phyloP scores from a whole-genome alignment of 2,888 invertebrate species.

The Steinernema scapterisci region DNA sequence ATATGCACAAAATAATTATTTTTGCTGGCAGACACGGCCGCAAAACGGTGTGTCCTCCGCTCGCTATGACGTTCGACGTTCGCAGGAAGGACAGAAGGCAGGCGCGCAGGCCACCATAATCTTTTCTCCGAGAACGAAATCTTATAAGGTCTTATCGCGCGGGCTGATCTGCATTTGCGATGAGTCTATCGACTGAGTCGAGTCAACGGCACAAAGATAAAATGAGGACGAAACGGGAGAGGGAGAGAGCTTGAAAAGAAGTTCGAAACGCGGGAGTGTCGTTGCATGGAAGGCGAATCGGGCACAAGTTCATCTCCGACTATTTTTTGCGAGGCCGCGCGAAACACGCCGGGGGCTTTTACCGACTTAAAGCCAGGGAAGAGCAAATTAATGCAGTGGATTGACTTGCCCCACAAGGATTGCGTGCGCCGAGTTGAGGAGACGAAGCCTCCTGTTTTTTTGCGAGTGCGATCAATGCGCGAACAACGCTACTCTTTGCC shows the following conservation, averaged over 20 bases:
- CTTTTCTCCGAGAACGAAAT: neutral
- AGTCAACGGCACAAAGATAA: neutral
- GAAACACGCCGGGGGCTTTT: neutral
- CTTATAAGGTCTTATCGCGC: slow-evolving; percentile 2
- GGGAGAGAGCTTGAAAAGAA: neutral
- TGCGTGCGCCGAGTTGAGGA: neutral
- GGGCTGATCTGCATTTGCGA: neutral
- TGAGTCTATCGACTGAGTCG: neutral
- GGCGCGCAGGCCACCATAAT: neutral
- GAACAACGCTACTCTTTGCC: neutral
- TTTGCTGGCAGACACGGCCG: neutral
- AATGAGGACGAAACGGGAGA: neutral
- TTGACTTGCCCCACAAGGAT: neutral
- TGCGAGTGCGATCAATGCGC: slow-evolving; percentile 20
- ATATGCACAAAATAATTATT: slow-evolving; percentile 28
- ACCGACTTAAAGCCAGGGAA: neutral
- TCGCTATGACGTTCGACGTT: neutral
- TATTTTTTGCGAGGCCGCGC: neutral
- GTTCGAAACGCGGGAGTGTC: too few species aligned
- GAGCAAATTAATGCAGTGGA: neutral
- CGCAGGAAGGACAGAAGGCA: neutral
- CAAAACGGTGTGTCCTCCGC: neutral
- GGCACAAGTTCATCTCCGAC: too few species aligned
- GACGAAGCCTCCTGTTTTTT: too few species aligned
- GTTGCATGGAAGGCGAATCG: too few species aligned